Evolutionary conservation across 2,113 vertebrate genomes (phyloP).

Genomic region (Ctenomys sociabilis): DNA sequence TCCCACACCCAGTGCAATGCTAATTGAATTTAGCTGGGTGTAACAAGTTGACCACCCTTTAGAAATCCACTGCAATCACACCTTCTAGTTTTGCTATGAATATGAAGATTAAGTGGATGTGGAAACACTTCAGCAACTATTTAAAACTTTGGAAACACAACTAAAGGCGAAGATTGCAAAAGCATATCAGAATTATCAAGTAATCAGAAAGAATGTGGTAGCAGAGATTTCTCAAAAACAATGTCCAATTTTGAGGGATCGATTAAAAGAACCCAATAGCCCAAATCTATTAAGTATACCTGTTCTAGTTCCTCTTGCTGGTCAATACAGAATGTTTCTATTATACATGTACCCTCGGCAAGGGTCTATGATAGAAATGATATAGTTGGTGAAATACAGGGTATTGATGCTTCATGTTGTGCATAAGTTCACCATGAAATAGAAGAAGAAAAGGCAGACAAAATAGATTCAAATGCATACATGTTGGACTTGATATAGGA

Average conservation of each 20-base stretch:
- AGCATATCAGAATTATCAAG: conserved; percentile 5
- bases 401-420: neutral
- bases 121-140: neutral
- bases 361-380: neutral
- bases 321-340: neutral
- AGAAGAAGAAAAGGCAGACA: neutral
- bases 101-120: neutral
- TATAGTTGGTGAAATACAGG: neutral
- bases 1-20: no score
- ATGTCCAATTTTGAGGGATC: neutral
- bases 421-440: neutral
- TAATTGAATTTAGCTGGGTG: no score
- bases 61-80: no score
- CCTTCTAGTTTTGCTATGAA: neutral
- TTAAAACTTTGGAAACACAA: conserved; percentile 52
- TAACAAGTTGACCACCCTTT: no score
- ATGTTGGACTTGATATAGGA: neutral
- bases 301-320: neutral
- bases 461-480: neutral
- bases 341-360: neutral
- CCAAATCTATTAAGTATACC: neutral
- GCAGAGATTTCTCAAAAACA: neutral
- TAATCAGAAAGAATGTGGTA: neutral
- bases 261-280: neutral
- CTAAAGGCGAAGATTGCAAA: conserved; percentile 2